These are phyloP conservation scores for Micronisus gabar DNA, from an alignment of 2,113 vertebrate genomes.

Conservation along the genomic window DNA sequence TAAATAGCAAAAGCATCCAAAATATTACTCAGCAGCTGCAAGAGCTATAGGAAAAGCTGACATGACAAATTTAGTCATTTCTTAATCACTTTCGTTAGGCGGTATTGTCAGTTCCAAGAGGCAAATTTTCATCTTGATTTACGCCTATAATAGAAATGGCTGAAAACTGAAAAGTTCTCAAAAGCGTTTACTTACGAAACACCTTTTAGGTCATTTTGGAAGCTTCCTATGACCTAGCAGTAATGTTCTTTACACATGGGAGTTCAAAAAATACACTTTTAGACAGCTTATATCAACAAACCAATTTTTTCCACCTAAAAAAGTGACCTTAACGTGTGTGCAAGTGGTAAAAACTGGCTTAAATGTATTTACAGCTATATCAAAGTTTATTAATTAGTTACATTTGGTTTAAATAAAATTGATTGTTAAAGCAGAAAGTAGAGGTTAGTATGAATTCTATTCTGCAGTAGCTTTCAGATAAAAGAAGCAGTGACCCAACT, in stretches of 20 bases:
- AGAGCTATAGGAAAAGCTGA: constrained; percentile 72
- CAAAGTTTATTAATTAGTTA: constrained; percentile 74
- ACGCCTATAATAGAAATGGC: constrained; percentile 64
- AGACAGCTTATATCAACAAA: constrained; percentile 43
- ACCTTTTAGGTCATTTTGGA: constrained; percentile 63
- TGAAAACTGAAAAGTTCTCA: constrained; percentile 65
- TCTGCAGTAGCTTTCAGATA: constrained; percentile 89
- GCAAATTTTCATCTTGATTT: constrained; percentile 71
- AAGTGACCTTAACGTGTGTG: neutral
- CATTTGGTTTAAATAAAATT: constrained; percentile 72
- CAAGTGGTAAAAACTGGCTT: constrained; percentile 36
- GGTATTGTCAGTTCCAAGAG: constrained; percentile 73
- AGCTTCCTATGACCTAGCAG: constrained; percentile 32
- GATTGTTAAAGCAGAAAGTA: constrained; percentile 78
- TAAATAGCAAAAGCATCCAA: constrained; percentile 72
- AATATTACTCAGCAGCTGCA: constrained; percentile 79
- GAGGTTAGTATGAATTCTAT: constrained; percentile 70
- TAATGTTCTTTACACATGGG: neutral
- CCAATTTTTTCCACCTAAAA: constrained; percentile 8
- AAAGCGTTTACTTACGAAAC: constrained; percentile 62
- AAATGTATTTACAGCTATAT: constrained; percentile 66
- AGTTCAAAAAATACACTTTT: constrained; percentile 1
- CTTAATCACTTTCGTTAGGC: constrained; percentile 74
- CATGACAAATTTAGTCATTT: constrained; percentile 74
- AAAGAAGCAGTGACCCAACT: constrained; percentile 96